A percentile compares a stretch with the other conserved stretches of the same genome.
Conservation (phyloP, 2,113 vertebrate genomes). For the Myiagra hebetior region DNA sequence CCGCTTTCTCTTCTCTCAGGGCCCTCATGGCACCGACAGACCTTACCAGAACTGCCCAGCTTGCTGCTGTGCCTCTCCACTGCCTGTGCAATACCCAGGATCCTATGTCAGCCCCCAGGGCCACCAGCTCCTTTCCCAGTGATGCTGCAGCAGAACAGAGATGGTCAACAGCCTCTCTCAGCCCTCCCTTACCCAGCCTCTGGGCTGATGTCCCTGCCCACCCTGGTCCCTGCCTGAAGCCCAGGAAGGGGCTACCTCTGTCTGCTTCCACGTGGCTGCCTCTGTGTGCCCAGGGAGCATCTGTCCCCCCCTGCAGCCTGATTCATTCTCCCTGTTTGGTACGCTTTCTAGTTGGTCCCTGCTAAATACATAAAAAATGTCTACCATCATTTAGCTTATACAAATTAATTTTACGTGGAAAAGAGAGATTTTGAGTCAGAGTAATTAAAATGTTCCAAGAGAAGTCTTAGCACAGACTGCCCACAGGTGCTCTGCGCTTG, state of each 20-base stretch:
- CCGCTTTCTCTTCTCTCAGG: background rate
- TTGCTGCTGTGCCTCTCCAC: background rate
- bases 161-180: background rate
- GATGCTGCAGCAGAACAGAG: background rate
- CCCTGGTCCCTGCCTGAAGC: background rate
- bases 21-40: background rate
- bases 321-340: background rate
- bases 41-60: background rate
- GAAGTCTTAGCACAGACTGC: background rate
- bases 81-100: background rate
- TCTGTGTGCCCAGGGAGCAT: background rate
- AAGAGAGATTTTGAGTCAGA: constrained; percentile 44
- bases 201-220: background rate
- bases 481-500: background rate
- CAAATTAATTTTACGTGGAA: background rate
- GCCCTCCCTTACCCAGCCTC: background rate
- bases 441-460: constrained; percentile 22
- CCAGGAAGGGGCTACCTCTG: background rate
- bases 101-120: background rate
- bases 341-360: background rate
- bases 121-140: background rate
- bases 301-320: background rate
- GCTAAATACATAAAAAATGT: constrained; percentile 35
- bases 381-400: background rate
- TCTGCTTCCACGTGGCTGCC: background rate